Evolutionary conservation across 1,140 invertebrate species (phyloP).

Genomic region (Bilobella aurantiaca): DNA sequence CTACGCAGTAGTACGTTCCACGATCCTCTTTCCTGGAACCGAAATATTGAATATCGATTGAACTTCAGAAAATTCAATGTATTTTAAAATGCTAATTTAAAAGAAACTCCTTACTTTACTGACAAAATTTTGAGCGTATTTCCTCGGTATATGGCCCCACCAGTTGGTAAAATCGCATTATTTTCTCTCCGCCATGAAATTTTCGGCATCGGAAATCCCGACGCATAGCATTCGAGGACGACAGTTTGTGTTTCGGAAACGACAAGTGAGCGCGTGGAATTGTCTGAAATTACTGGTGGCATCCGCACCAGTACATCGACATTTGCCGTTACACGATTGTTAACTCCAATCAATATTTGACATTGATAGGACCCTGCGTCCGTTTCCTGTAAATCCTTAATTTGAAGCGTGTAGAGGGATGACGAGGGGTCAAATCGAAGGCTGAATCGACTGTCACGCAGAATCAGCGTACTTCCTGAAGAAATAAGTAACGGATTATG

Average conservation of each 20-base stretch:
- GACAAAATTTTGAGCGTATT: conserved; percentile 66
- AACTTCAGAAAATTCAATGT: neutral
- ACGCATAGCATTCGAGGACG: conserved; percentile 74
- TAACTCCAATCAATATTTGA: conserved; percentile 67
- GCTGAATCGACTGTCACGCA: conserved; percentile 74
- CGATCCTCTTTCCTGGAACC: conserved; percentile 29
- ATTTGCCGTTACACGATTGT: conserved; percentile 66
- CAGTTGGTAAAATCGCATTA: conserved; percentile 80
- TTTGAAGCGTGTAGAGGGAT: conserved; percentile 68
- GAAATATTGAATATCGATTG: neutral
- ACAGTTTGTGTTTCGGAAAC: conserved; percentile 68
- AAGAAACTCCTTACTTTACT: conserved; percentile 32
- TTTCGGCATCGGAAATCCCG: conserved; percentile 59
- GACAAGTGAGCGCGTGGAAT: conserved; percentile 75
- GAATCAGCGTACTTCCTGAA: conserved; percentile 60
- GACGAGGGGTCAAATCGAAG: conserved; percentile 66
- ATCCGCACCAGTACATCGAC: conserved; percentile 71
- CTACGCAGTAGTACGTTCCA: conserved; percentile 66
- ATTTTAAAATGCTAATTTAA: too few relatives aligned
- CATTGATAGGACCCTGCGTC: conserved; percentile 81
- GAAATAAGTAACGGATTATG: conserved; percentile 61
- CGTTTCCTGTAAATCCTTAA: conserved; percentile 89
- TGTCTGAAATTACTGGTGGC: conserved; percentile 82
- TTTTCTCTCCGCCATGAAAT: conserved; percentile 87
- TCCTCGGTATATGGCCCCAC: conserved; percentile 70